Conservation (phyloP, 2,888 invertebrate genomes). For the Cantharis rustica region DNA sequence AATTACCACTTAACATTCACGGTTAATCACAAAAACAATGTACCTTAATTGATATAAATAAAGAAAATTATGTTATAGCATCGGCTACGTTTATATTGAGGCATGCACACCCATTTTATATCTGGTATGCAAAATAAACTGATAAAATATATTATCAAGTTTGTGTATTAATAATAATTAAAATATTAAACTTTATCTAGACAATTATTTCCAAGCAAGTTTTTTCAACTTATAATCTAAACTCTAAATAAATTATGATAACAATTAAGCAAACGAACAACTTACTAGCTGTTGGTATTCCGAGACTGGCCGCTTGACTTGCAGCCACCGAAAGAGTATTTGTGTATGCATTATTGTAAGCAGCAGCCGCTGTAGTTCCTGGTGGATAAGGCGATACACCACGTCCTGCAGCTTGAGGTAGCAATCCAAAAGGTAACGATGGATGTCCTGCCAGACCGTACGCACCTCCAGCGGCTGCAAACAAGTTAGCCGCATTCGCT, state of each 20-base stretch:
- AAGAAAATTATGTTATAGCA: not conserved
- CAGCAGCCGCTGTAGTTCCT: conserved; percentile 46
- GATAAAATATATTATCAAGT: not conserved
- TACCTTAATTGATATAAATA: not conserved
- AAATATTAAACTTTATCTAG: not conserved
- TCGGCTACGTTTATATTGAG: not conserved
- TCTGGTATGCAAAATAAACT: not conserved
- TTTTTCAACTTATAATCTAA: not conserved
- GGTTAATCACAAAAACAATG: not conserved
- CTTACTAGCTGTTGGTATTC: conserved; percentile 76
- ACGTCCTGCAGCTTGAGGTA: conserved; percentile 46
- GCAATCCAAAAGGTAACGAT: conserved; percentile 51
- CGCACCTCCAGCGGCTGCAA: conserved; percentile 56
- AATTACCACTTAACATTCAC: not conserved
- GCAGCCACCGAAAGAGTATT: conserved; percentile 83
- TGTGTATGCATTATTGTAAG: conserved; percentile 59
- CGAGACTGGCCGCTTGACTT: conserved; percentile 83
- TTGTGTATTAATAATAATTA: not conserved
- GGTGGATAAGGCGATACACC: conserved; percentile 39
- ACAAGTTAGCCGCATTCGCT: conserved; percentile 57
- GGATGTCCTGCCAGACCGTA: conserved; percentile 53
- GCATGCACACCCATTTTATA: not conserved
- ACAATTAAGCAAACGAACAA: conserved; percentile 30
- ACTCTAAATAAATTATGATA: not conserved
- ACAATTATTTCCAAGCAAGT: not conserved